Evolutionary conservation across 2,113 vertebrate genomes (phyloP).

Genomic region (Agelaius tricolor): DNA sequence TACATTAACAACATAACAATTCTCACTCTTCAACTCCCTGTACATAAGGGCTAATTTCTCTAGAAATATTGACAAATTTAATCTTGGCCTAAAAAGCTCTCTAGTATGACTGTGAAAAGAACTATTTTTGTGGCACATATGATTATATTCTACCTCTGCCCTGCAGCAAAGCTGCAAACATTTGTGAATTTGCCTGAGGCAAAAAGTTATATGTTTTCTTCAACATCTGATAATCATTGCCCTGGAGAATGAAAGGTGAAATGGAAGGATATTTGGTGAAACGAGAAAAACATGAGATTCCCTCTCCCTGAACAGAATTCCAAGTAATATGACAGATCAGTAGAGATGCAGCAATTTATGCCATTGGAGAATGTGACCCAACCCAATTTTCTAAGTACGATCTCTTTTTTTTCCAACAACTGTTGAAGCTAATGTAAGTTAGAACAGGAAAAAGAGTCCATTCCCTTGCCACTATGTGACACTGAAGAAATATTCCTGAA

Average conservation of each 20-base stretch:
- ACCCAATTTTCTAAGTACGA: background rate
- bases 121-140: conserved; percentile 14
- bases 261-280: conserved; percentile 23
- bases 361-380: background rate
- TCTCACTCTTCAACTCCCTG: background rate
- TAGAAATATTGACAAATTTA: conserved; percentile 25
- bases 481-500: background rate
- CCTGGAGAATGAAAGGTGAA: conserved; percentile 43
- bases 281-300: background rate
- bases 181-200: conserved; percentile 48
- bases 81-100: background rate
- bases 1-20: background rate
- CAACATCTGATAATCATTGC: conserved; percentile 46
- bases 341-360: background rate
- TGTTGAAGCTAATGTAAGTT: background rate
- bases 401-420: background rate
- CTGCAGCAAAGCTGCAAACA: conserved; percentile 52
- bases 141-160: conserved; percentile 54
- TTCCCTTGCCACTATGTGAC: background rate
- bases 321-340: background rate
- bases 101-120: background rate
- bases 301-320: background rate
- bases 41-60: background rate
- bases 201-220: conserved; percentile 50
- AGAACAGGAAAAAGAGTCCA: background rate